Conservation (phyloP, 2,113 vertebrate species). For the Jacana jacana region DNA sequence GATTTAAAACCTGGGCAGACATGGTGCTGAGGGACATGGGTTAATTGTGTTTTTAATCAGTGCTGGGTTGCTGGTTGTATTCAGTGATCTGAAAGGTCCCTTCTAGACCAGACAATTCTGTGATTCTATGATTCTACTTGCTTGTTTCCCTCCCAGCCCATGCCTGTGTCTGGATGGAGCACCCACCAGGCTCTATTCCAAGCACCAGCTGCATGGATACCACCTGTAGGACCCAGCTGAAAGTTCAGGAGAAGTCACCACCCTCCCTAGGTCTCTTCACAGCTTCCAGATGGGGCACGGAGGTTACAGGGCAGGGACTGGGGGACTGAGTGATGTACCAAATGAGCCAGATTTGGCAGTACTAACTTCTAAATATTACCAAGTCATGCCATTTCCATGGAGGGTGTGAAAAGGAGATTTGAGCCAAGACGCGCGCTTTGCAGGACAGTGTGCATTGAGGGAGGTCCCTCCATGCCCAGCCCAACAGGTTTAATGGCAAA, state of each 20-base stretch:
- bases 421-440: fast-evolving
- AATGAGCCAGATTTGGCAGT: background rate
- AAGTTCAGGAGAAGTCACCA: background rate
- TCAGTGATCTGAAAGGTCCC: background rate
- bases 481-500: fast-evolving
- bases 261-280: background rate
- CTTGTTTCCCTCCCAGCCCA: background rate
- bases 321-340: background rate
- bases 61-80: background rate
- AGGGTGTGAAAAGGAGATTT: background rate
- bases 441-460: background rate
- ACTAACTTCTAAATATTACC: background rate
- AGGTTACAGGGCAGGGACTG: background rate
- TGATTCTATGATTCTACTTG: background rate
- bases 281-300: background rate
- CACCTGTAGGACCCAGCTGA: background rate
- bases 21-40: background rate
- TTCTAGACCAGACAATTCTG: background rate
- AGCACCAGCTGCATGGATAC: background rate
- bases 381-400: background rate
- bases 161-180: background rate
- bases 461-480: background rate
- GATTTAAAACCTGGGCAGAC: background rate
- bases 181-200: fast-evolving
- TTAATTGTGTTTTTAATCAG: background rate